Conservation (phyloP, 1,140 invertebrate species). For the Bombus cullumanus region DNA sequence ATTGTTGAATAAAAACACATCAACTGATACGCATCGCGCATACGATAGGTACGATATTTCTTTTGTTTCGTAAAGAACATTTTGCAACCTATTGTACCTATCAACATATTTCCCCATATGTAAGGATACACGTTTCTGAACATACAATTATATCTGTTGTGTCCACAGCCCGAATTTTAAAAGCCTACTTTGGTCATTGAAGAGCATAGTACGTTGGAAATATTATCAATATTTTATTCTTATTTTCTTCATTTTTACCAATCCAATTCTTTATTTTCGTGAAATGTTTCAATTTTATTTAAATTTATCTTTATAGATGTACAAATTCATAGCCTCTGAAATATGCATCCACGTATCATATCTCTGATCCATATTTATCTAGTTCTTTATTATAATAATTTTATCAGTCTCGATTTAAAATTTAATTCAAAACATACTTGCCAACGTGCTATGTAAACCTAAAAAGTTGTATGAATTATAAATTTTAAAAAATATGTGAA, state of each 20-base stretch:
- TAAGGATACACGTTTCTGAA: slow-evolving; percentile 46
- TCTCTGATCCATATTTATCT: background rate
- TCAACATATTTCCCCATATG: slow-evolving; percentile 29
- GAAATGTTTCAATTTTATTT: background rate
- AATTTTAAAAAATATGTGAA: slow-evolving; percentile 18
- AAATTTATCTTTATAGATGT: background rate
- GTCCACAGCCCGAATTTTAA: slow-evolving; percentile 65
- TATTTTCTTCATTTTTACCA: background rate
- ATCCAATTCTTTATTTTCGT: background rate
- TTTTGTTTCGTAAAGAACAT: slow-evolving; percentile 5
- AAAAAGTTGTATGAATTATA: slow-evolving; percentile 3
- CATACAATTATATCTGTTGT: slow-evolving; percentile 48
- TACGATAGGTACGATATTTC: slow-evolving; percentile 54
- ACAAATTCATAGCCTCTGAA: background rate
- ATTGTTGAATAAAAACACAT: slow-evolving; percentile 63
- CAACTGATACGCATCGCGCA: slow-evolving; percentile 51
- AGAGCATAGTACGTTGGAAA: slow-evolving; percentile 38
- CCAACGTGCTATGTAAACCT: slow-evolving; percentile 32
- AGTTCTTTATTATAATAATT: slow-evolving; percentile 11
- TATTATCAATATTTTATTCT: slow-evolving; percentile 9
- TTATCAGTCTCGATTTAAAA: slow-evolving; percentile 20
- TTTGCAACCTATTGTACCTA: slow-evolving; percentile 53
- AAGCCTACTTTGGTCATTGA: slow-evolving; percentile 58
- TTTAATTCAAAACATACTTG: slow-evolving; percentile 22
- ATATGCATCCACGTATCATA: slow-evolving; percentile 2